Evolutionary conservation across 2,113 vertebrate species (phyloP).

Genomic region (Glareola pratincola): DNA sequence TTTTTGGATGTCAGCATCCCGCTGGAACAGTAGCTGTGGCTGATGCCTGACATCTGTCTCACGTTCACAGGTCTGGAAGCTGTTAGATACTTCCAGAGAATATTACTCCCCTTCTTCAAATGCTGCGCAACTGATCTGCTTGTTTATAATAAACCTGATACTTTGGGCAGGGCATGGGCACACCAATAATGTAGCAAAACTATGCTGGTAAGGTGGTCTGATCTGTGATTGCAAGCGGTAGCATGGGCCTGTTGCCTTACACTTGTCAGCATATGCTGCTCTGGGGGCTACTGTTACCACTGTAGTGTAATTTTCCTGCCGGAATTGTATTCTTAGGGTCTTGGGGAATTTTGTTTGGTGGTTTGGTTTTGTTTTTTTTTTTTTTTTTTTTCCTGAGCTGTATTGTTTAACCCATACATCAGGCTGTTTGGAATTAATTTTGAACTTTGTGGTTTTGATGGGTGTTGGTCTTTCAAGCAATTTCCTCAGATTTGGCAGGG

Average conservation of each 20-base stretch:
- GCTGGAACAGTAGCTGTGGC: not conserved
- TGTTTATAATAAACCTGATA: not conserved
- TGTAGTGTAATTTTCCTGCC: fast-evolving
- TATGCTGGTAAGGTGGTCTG: fast-evolving
- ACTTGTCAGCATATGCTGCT: fast-evolving
- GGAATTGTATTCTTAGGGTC: not conserved
- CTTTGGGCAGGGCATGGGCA: not conserved
- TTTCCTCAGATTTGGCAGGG: not conserved
- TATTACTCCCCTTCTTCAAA: not conserved
- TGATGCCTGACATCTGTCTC: fast-evolving
- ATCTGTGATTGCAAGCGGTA: not conserved
- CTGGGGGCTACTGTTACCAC: not conserved
- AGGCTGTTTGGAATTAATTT: not conserved
- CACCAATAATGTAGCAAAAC: fast-evolving
- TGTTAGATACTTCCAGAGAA: not conserved
- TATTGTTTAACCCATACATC: not conserved
- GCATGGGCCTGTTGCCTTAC: fast-evolving
- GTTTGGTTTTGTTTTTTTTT: not conserved
- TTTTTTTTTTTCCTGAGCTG: fast-evolving
- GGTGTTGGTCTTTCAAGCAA: not conserved
- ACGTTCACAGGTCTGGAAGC: fast-evolving
- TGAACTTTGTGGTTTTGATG: not conserved
- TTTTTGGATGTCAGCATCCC: not conserved
- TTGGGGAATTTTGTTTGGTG: not conserved
- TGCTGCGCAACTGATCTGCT: too few relatives aligned